These are phyloP conservation scores for Apamea monoglypha DNA, from an alignment of 2,888 invertebrate species.

Conservation along the genomic window DNA sequence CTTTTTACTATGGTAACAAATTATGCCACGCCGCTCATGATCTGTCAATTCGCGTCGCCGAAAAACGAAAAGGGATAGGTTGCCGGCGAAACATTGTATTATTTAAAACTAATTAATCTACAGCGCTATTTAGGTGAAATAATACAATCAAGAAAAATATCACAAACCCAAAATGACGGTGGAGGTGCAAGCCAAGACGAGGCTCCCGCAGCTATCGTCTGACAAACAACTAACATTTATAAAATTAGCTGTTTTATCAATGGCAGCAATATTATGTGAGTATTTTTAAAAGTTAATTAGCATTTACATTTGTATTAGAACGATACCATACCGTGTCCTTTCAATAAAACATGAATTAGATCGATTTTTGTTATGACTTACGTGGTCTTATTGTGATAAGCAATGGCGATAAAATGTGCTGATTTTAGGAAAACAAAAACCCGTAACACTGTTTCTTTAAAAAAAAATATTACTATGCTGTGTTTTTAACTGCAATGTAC, in stretches of 20 bases:
- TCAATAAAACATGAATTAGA: slow-evolving; percentile 27
- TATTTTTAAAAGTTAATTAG: slow-evolving; percentile 70
- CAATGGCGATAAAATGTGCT: slow-evolving; percentile 65
- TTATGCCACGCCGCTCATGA: slow-evolving; percentile 82
- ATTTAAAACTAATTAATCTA: slow-evolving; percentile 52
- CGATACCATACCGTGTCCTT: slow-evolving; percentile 13
- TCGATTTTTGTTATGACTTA: slow-evolving; percentile 67
- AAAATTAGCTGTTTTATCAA: slow-evolving; percentile 95
- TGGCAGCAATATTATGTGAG: slow-evolving; percentile 98
- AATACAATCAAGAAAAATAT: slow-evolving; percentile 54
- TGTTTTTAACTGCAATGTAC: not conserved
- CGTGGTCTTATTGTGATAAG: slow-evolving; percentile 72
- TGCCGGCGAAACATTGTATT: slow-evolving; percentile 79
- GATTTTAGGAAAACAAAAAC: slow-evolving; percentile 47
- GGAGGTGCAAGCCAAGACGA: slow-evolving; percentile 82
- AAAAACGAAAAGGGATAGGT: slow-evolving; percentile 78
- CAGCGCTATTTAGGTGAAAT: slow-evolving; percentile 70
- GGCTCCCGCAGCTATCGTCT: slow-evolving; percentile 84
- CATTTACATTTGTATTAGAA: slow-evolving; percentile 32
- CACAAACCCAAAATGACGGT: slow-evolving; percentile 80
- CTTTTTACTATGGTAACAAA: slow-evolving; percentile 66
- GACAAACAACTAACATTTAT: slow-evolving; percentile 89
- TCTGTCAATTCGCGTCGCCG: slow-evolving; percentile 79
- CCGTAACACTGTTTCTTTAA: not conserved
- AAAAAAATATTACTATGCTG: not conserved